Percentiles rank a stretch among this genome's conserved stretches.
Evolutionary conservation across 2,113 vertebrate genomes (phyloP).

Genomic region (Chiloscyllium plagiosum): DNA sequence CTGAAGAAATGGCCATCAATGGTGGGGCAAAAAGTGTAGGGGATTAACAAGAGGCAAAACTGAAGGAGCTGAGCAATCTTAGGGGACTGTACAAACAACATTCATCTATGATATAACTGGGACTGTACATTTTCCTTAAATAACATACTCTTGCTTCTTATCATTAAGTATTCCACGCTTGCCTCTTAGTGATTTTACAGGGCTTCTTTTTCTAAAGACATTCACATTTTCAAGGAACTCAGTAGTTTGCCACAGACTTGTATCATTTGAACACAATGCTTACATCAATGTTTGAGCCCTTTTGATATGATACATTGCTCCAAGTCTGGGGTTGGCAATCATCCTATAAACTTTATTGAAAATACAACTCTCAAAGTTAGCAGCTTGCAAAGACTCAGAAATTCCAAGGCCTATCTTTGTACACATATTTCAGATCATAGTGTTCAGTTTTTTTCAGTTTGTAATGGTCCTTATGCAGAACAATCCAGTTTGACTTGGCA

Average conservation of each 20-base stretch:
- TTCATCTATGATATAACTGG: not conserved
- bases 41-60: not conserved
- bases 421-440: slow-evolving; percentile 6
- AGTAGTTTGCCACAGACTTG: not conserved
- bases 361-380: not conserved
- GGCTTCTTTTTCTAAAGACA: not conserved
- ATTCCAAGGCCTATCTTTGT: not conserved
- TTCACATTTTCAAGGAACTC: not conserved
- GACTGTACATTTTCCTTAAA: not conserved
- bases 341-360: slow-evolving; percentile 15
- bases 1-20: not conserved
- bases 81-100: not conserved
- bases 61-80: not conserved
- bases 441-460: slow-evolving; percentile 22
- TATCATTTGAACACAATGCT: not conserved
- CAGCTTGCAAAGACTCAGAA: not conserved
- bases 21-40: not conserved
- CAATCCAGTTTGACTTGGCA: slow-evolving; percentile 10
- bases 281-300: not conserved
- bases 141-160: not conserved
- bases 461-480: not conserved
- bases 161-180: not conserved
- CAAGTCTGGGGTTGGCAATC: not conserved
- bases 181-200: not conserved
- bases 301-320: not conserved